A percentile compares a stretch with the other conserved stretches of the same genome.
phyloP scores from a whole-genome alignment of 1,140 invertebrate genomes.

The Campoletis sonorensis region DNA sequence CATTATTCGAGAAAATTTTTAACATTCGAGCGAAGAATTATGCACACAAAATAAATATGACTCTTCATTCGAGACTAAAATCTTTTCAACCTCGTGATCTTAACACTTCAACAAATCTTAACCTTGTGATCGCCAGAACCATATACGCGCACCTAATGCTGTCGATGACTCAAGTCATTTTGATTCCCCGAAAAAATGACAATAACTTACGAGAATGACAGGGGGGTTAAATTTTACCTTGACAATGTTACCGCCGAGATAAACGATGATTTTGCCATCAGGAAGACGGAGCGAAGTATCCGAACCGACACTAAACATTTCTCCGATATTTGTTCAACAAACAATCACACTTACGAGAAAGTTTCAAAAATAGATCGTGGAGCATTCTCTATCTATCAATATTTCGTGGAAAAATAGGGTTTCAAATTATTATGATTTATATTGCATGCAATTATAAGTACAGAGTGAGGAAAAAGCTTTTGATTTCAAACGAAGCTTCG shows the following conservation, averaged over 20 bases:
- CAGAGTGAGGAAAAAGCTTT: too few species aligned
- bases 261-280: conserved; percentile 43
- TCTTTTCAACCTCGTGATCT: too few species aligned
- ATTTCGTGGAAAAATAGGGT: neutral
- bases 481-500: too few species aligned
- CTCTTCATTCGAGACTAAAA: too few species aligned
- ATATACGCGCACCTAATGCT: too few species aligned
- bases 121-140: too few species aligned
- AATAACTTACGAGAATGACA: neutral
- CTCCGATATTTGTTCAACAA: neutral
- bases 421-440: neutral
- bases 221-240: conserved; percentile 33
- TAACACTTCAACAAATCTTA: too few species aligned
- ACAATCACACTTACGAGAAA: neutral
- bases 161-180: too few species aligned
- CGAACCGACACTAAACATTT: conserved; percentile 45
- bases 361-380: neutral
- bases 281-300: conserved; percentile 25
- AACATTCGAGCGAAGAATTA: too few species aligned
- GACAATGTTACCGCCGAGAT: conserved; percentile 42
- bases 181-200: neutral
- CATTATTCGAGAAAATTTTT: too few species aligned
- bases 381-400: neutral
- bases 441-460: neutral
- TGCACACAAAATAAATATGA: too few species aligned